Percentiles rank a stretch among this genome's conserved stretches.
These are phyloP conservation scores for Steinernema carpocapsae DNA, from an alignment of 2,888 invertebrate species.

Conservation along the genomic window DNA sequence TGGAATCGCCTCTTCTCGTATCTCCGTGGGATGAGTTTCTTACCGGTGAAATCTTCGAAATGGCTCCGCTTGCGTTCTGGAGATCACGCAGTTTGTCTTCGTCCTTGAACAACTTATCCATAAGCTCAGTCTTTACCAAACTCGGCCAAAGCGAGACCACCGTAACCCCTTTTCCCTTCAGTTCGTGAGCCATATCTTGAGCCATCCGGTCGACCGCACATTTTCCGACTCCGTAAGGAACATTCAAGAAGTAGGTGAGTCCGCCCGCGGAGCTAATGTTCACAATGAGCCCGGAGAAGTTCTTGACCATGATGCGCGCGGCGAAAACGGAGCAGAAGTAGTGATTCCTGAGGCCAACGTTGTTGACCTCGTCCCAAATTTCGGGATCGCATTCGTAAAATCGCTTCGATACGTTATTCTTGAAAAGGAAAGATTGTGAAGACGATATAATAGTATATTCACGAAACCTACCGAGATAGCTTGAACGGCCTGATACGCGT, in stretches of 20 bases:
- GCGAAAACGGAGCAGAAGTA: constrained; percentile 69
- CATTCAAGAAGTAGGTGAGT: constrained; percentile 70
- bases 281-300: constrained; percentile 70
- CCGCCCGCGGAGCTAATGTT: constrained; percentile 71
- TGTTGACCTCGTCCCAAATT: constrained; percentile 71
- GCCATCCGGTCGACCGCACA: constrained; percentile 72
- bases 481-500: constrained; percentile 6
- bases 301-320: constrained; percentile 68
- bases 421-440: too few species aligned
- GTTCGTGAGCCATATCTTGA: constrained; percentile 71
- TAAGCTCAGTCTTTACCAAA: constrained; percentile 68
- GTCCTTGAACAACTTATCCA: background rate
- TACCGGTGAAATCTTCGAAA: background rate
- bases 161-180: constrained; percentile 69
- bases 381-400: constrained; percentile 70
- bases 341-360: constrained; percentile 70
- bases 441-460: too few species aligned
- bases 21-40: background rate
- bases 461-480: background rate
- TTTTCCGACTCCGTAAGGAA: constrained; percentile 71
- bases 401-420: constrained; percentile 50
- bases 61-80: constrained; percentile 67
- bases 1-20: background rate
- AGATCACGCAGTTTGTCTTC: constrained; percentile 76
- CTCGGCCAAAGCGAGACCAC: constrained; percentile 71